Evolutionary conservation across 2,888 invertebrate genomes (phyloP), one percentile per base, ranked within the genome.

Genomic region (Onchidella celtica): DNA sequence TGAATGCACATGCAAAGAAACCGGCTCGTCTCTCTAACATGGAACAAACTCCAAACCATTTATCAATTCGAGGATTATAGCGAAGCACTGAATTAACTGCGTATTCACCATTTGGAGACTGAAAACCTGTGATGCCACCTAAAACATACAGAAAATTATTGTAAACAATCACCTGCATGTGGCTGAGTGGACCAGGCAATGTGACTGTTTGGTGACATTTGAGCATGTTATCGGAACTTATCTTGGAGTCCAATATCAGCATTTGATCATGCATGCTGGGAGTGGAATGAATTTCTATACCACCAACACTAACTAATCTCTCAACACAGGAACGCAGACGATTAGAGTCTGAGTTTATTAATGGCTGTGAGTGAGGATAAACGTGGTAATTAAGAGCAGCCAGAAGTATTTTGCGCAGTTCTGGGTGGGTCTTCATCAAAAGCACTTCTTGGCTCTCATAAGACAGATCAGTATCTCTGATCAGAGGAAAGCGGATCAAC

Each of bases 81-180:
- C 92, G 88, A 38, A 92, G 85, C 27, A 93, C 92, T 27, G 92
- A 91, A 81, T 92, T 93, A 36, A 93, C 92, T 57, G 93, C 93
- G 1, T 92, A 93, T 81, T 93, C 93, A 17, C 92, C 93, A 79
- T 93, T 93, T 1, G 93, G 93, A 85, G 93, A 93, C 86, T 93
- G 93, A 4, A 93, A 92, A n/a, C n/a, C n/a, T 21, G 92, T 92
- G 86, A 93, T 93, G 27, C 93, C 93, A 47, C 93, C 93, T 17
- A 93, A 85, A 14, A 93, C 91, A 81, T 92, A 93, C 17, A 93
- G 88, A 81, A 92, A 93, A 85, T 92, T 92, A 84, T 92, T 92
- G 85, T 91, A 92, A 32, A 92, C 92, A 21, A 93, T 90, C 77
- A 92, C 92, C 84, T 93, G 93, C 92, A 92, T 92, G 87, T 93